Conservation (phyloP, 2,888 invertebrate species). For the Keiferia lycopersicella region DNA sequence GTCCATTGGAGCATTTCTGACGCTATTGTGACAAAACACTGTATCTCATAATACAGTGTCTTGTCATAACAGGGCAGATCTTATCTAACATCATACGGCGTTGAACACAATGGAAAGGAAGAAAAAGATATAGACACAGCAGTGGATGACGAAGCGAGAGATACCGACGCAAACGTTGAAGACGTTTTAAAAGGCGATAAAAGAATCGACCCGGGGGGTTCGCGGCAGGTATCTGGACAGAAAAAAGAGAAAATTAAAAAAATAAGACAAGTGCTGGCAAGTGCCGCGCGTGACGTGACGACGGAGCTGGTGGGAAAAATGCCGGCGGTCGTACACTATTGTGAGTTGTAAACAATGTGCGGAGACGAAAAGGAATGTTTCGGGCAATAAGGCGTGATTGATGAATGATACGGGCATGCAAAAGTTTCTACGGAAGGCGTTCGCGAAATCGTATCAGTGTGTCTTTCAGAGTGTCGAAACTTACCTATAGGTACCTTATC, state of each 20-base stretch:
- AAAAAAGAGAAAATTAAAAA: slow-evolving; percentile 42
- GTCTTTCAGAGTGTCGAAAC: too few relatives aligned
- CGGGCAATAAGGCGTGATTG: slow-evolving; percentile 6
- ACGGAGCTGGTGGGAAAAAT: slow-evolving; percentile 31
- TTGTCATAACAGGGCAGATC: too few relatives aligned
- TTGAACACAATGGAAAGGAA: not conserved
- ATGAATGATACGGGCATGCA: slow-evolving; percentile 4
- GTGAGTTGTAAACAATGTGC: slow-evolving; percentile 17
- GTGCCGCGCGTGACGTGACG: slow-evolving; percentile 34
- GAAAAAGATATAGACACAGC: not conserved
- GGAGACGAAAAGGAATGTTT: slow-evolving; percentile 19
- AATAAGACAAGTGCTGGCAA: slow-evolving; percentile 45
- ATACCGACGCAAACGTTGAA: not conserved
- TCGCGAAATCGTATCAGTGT: not conserved
- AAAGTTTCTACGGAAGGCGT: slow-evolving; percentile 8
- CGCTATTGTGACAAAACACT: too few relatives aligned
- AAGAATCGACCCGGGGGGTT: slow-evolving; percentile 33
- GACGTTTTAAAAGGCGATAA: slow-evolving; percentile 24
- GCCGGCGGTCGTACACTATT: slow-evolving; percentile 8
- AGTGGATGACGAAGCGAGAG: not conserved
- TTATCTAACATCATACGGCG: too few relatives aligned
- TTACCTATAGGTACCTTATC: too few relatives aligned
- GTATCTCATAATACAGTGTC: too few relatives aligned
- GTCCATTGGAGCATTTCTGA: too few relatives aligned
- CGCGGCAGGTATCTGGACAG: slow-evolving; percentile 35